Conservation (phyloP, 2,888 invertebrate species). For the Tridacna crocea region DNA sequence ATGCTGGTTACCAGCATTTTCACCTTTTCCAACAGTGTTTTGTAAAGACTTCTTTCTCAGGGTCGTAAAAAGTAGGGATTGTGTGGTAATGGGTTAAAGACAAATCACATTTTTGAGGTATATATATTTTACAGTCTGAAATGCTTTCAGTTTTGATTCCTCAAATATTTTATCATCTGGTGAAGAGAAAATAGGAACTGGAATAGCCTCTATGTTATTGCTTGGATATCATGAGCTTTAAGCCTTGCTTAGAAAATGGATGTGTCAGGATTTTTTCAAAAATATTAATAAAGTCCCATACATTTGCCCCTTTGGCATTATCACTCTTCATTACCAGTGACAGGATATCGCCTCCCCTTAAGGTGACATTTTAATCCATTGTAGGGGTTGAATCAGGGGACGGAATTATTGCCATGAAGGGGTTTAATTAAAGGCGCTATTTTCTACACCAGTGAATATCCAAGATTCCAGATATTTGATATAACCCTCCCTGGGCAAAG, state of each 20-base stretch:
- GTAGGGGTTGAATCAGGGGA: slow-evolving; percentile 24
- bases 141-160: too few species aligned
- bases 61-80: too few species aligned
- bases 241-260: neutral
- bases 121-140: too few species aligned
- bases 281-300: slow-evolving; percentile 14
- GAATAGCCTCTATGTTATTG: too few species aligned
- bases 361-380: slow-evolving; percentile 26
- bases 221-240: neutral
- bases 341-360: slow-evolving; percentile 23
- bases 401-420: slow-evolving; percentile 14
- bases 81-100: too few species aligned
- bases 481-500: slow-evolving; percentile 20
- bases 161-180: too few species aligned
- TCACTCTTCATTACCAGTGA: slow-evolving; percentile 19
- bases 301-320: slow-evolving; percentile 20
- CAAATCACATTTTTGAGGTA: too few species aligned
- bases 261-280: neutral
- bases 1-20: too few species aligned
- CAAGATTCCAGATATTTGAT: slow-evolving; percentile 21
- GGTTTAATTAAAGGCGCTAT: slow-evolving; percentile 30
- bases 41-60: too few species aligned
- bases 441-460: slow-evolving; percentile 23
- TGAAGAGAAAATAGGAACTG: too few species aligned
- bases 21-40: too few species aligned